Base-by-base conservation (phyloP, 2,113 vertebrate species). In the Tapirus terrestris region DNA sequence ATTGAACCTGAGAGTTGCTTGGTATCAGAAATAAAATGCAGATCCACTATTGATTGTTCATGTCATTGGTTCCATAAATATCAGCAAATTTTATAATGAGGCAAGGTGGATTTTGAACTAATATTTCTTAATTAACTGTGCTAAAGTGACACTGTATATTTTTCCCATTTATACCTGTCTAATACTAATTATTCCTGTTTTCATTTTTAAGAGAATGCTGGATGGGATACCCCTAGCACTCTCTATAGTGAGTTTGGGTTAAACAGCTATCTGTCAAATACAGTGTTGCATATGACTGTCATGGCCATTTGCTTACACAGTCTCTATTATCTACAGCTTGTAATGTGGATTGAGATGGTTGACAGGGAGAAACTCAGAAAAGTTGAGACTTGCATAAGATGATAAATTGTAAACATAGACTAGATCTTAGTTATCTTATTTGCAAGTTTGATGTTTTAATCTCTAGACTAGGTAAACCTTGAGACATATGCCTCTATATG, bases 11-110 rank as follows among this genome's bases (percentile, higher is more conserved):
- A 86, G 23, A 23, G n/a, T 89, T 96, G 61, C 85, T 94, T 94
- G 87, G n/a, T 29, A 82, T 80, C 68, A 76, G 67, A 94, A 96
- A 72, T 93, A 82, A 96, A 97, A 70, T 94, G 39, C 4, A 93
- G 53, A 60, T 56, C 58, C 73, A 6, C 43, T 23, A 70, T 85
- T 36, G 48, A 16, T 89, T 95, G 16, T 23, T 13, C 0, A 0
- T 48, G n/a, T 82, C 61, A 61, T 53, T 72, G 56, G 63, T 33
- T 76, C 94, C 25, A 27, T 45, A 43, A 65, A 31, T 83, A 60
- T 21, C 72, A 95, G 25, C 8, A 93, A 76, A 48, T 48, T 81
- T 79, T 93, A 12, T 81, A 83, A 79, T 53, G 91, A 91, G 45
- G 8, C 13, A 17, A 70, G 14, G 1, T 33, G 94, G 33, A 65